Base-by-base conservation (phyloP, 2,888 invertebrate genomes). In the Malthinus seriepunctatus region DNA sequence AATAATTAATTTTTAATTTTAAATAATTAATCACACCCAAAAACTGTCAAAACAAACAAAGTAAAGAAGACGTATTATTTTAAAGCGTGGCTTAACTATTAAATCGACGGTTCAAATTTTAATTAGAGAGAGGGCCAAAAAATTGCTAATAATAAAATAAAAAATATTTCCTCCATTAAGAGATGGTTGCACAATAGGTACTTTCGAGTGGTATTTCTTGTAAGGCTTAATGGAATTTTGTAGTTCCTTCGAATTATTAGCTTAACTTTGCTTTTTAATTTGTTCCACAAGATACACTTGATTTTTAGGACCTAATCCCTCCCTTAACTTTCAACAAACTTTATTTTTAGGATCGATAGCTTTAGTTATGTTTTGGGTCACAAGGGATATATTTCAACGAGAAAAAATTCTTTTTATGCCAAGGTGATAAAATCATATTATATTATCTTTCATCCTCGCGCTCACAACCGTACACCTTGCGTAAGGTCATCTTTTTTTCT, bases 301-400 rank as follows among this genome's bases (percentile, higher is more conserved):
- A 23, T 23, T 23, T 23, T 23, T 23, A 23, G 23, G 23, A 23
- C 23, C 23, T 23, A 23, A 23, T 23, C 23, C 23, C 23, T 23
- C 23, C 23, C 23, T 23, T 23, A 23, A 23, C 23, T 23, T 23
- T 23, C 23, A 3, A 23, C 23, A 2, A 23, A 23, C 23, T 23
- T 23, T 23, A 23, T 23, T 23, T 23, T 5, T 5, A 5, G 3
- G 23, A 23, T 23, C 23, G 23, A 23, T 23, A 23, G 5, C 23
- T 23, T 23, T 23, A 23, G 23, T 23, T 23, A 23, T 23, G 49
- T 31, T 35, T 39, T 23, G 12, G 31, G 35, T 48, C 58, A 12
- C 53, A 9, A 45, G 53, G 53, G 58, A 58, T 45, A 46, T 58
- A 58, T 58, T 58, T 58, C 58, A 44, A 23, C 45, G 39, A 39